A percentile compares a stretch with the other conserved stretches of the same genome.
Evolutionary conservation across 2,113 vertebrate species (phyloP).

Genomic region (human (Homo sapiens)): DNA sequence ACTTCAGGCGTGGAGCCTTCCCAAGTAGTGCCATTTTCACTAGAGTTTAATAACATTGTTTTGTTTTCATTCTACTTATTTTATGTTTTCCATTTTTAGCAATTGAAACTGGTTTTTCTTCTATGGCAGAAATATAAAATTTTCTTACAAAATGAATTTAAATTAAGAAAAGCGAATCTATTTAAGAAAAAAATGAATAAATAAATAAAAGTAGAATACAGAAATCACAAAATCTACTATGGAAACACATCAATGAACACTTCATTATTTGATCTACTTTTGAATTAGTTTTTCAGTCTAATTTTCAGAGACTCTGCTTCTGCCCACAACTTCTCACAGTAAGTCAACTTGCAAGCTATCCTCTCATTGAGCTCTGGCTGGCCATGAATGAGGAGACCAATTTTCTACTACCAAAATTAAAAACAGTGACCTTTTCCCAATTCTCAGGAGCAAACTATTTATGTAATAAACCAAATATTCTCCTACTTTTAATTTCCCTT

Average conservation of each 20-base stretch:
- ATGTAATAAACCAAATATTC: background rate
- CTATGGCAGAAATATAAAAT: background rate
- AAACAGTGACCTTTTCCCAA: background rate
- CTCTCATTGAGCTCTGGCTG: background rate
- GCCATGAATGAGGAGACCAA: background rate
- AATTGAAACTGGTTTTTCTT: background rate
- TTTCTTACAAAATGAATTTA: conserved; percentile 22
- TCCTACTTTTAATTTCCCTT: background rate
- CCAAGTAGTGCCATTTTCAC: background rate
- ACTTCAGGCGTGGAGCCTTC: background rate
- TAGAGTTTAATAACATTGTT: background rate
- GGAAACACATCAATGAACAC: background rate
- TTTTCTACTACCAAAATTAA: background rate
- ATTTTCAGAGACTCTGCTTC: background rate
- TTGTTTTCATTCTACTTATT: background rate
- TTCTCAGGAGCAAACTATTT: background rate
- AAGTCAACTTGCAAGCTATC: background rate
- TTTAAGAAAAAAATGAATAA: background rate
- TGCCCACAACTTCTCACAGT: background rate
- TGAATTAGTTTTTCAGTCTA: background rate
- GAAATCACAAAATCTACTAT: background rate
- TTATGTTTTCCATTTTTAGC: background rate
- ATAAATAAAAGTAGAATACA: background rate
- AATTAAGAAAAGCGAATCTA: background rate
- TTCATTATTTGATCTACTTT: background rate